Base-by-base conservation (phyloP, 1,140 invertebrate species). In the Zaprionus africanus region DNA sequence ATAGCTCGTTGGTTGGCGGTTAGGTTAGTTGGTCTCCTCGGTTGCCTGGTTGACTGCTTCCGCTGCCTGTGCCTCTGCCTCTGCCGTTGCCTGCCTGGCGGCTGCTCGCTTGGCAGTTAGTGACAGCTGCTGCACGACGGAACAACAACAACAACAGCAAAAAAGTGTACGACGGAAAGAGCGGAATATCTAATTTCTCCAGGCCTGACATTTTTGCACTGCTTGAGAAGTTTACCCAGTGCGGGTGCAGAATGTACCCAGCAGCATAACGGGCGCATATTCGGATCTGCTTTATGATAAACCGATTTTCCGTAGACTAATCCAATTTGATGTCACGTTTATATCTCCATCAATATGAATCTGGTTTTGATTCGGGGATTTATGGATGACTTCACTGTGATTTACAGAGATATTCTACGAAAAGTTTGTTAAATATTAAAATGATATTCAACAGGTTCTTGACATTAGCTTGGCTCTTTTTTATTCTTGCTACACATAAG, bases 121-220 rank as follows among this genome's bases (percentile, higher is more conserved):
- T 87, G 84, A 87, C 84, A 87, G 84, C 85, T 87, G 84, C 78
- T 82, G 85, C 74, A 81, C 74, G 75, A 59, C 78, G 56, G 60
- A 70, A 15, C 34, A 64, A 61, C 26, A 41, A 24, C 22, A 22
- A 22, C 22, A 22, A 22, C 22, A 22, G n/a, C 26, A 53, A 15
- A 54, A 63, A 28, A 51, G 69, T 76, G 22, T 12, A 41, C 22
- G 56, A 31, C 38, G n/a, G 46, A 62, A 66, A 71, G 19, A 54
- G 31, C 34, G 34, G 34, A 28, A 70, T 70, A 70, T 61, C 31
- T 61, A 69, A 69, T 69, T 57, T 68, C 56, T 24, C 22, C 77
- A 76, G 46, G 65, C 75, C 15, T 38, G 24, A 56, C 46, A 15
- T 19, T 49, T 22, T 11, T 49, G 46, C 46, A 49, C 4, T 22